Base-by-base conservation (phyloP, 2,113 vertebrate genomes). In the Podilymbus podiceps region DNA sequence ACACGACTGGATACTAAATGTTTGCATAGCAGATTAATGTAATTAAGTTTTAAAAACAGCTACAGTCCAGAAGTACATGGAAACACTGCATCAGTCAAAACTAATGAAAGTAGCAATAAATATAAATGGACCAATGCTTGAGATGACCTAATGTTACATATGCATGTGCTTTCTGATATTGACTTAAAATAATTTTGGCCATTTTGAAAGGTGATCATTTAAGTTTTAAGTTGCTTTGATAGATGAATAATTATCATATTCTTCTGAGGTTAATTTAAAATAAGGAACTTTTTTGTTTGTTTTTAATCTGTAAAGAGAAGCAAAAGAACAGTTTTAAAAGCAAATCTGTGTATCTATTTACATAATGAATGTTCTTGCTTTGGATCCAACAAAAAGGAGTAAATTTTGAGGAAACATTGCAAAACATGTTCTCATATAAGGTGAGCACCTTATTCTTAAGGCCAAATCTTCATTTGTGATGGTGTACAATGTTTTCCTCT, bases 61-160 rank as follows among this genome's bases (percentile, higher is more conserved):
- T 80, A 27, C 46, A 86, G 56, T 75, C 15, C 62, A 89, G 35
- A 85, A 85, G 64, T 27, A 68, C 15, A 20, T 22, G 60, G 82
- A 93, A 96, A 95, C 60, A 90, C 19, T 78, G 11, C 47, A 87
- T 60, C 78, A 78, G 71, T 76, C 78, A 94, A 79, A 93, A 53
- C n/a, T 56, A 84, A 71, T 90, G 80, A 60, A 92, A 93, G 38
- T 49, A 42, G 30, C 56, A 33, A 88, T 86, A 82, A 94, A 93
- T 85, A 79, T 53, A 83, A 93, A 74, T 44, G 46, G 18, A 60
- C 16, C 24, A 27, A 21, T 69, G 15, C 77, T 91, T 71, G 28
- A 62, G 9, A 47, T 74, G 63, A 68, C 58, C 33, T 87, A 49
- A 89, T 64, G 16, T 55, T 87, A 78, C 22, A 52, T 7, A 21